Conservation (phyloP, 2,888 invertebrate genomes). For the Bhutanitis thaidina region DNA sequence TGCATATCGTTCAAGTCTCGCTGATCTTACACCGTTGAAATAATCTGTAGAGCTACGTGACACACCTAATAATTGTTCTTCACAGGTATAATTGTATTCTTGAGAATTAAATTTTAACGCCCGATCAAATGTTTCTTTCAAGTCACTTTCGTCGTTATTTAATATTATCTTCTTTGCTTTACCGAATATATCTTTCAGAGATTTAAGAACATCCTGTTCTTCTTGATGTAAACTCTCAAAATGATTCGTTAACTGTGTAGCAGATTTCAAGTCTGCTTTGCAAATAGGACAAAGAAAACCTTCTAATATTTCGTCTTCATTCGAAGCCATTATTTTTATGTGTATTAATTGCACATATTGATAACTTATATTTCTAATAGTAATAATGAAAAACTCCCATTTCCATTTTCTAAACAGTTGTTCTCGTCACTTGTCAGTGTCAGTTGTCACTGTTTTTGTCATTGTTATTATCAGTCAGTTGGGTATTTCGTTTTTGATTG, state of each 20-base stretch:
- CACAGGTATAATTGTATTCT: constrained; percentile 51
- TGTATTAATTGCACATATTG: constrained; percentile 27
- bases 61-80: constrained; percentile 83
- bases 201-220: constrained; percentile 90
- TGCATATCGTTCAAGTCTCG: constrained; percentile 90
- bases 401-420: too few species aligned
- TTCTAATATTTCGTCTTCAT: constrained; percentile 86
- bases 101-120: constrained; percentile 66
- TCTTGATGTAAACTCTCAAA: constrained; percentile 94
- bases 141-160: constrained; percentile 85
- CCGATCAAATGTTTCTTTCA: constrained; percentile 79
- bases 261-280: constrained; percentile 92
- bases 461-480: too few species aligned
- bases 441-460: too few species aligned
- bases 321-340: constrained; percentile 52
- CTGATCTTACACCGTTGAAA: constrained; percentile 84
- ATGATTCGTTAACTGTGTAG: constrained; percentile 90
- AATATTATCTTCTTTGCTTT: constrained; percentile 94
- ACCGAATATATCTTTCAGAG: constrained; percentile 90
- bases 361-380: too few species aligned
- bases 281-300: constrained; percentile 98
- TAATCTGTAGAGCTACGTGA: constrained; percentile 84
- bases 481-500: too few species aligned
- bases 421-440: too few species aligned
- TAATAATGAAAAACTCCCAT: too few species aligned